Percentiles rank a stretch among this genome's conserved stretches.
Conservation (phyloP, 2,888 invertebrate genomes). For the Dastarcus helophoroides region DNA sequence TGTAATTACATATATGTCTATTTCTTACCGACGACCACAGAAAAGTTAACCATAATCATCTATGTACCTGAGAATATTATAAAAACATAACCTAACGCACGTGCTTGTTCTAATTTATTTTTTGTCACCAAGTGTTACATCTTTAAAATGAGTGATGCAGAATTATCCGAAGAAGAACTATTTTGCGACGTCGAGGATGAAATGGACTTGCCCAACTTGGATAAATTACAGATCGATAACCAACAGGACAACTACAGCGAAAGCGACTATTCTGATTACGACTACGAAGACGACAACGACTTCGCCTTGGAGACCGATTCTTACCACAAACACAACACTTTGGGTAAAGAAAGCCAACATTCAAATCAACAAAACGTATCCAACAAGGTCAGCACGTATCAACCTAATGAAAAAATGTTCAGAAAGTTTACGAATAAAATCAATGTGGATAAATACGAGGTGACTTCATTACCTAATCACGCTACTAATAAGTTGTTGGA, state of each 20-base stretch:
- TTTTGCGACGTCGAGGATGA: constrained; percentile 2
- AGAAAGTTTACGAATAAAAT: constrained; percentile 71
- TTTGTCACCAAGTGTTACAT: neutral
- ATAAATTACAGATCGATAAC: neutral
- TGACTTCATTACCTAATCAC: constrained; percentile 48
- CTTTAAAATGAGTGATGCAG: neutral
- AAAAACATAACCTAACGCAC: too few relatives aligned
- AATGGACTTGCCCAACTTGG: neutral
- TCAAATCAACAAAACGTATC: neutral
- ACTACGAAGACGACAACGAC: constrained; percentile 1
- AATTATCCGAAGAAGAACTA: constrained; percentile 1
- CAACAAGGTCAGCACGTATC: constrained; percentile 39
- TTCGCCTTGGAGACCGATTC: neutral
- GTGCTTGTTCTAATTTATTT: too few relatives aligned
- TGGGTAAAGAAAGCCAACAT: neutral
- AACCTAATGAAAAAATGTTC: constrained; percentile 71
- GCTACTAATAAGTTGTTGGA: constrained; percentile 62
- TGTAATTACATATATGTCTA: too few relatives aligned
- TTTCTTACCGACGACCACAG: too few relatives aligned
- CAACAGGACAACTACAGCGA: neutral
- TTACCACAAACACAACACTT: neutral
- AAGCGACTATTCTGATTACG: constrained; percentile 1
- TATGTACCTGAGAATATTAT: too few relatives aligned
- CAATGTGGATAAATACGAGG: constrained; percentile 72
- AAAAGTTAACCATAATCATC: too few relatives aligned